A percentile compares a stretch with the other conserved stretches of the same genome.
These are phyloP conservation scores for Caranx melampygus DNA, from an alignment of 2,113 vertebrate species.

Conservation along the genomic window DNA sequence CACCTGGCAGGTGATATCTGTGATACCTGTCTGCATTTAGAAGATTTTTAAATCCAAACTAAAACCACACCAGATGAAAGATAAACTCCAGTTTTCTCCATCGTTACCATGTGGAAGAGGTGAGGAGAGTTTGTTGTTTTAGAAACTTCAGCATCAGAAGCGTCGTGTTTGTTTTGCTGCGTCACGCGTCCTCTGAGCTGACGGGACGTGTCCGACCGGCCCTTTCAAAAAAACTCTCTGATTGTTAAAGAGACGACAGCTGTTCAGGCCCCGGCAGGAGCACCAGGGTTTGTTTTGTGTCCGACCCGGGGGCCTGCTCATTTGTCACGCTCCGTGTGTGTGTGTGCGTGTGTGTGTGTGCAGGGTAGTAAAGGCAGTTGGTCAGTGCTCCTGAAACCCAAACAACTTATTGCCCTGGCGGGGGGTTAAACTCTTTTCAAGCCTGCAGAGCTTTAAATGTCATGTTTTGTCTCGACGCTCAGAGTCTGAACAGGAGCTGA, in stretches of 20 bases:
- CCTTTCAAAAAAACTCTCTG: constrained; percentile 31
- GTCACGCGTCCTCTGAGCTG: background rate
- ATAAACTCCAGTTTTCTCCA: too few species aligned
- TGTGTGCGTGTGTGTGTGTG: too few species aligned
- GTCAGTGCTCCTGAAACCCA: background rate
- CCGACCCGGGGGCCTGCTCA: constrained; percentile 3
- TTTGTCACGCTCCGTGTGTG: constrained; percentile 19
- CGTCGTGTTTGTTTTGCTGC: background rate
- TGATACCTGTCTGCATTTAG: too few species aligned
- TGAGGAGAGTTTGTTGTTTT: too few species aligned
- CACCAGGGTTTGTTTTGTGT: constrained; percentile 43
- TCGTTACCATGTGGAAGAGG: too few species aligned
- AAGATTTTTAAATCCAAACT: too few species aligned
- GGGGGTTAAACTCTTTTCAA: constrained; percentile 27
- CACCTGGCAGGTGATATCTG: too few species aligned
- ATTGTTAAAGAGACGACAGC: constrained; percentile 57
- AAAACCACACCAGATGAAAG: too few species aligned
- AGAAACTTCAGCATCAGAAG: too few species aligned
- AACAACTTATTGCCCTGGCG: constrained; percentile 21
- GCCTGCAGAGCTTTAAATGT: constrained; percentile 4
- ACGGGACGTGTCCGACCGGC: background rate
- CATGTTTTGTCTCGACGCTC: background rate
- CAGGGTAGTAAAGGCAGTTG: background rate
- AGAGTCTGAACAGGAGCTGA: background rate
- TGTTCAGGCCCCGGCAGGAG: constrained; percentile 52